Base-by-base conservation (phyloP, 1,140 invertebrate species). In the Heliconius congener region DNA sequence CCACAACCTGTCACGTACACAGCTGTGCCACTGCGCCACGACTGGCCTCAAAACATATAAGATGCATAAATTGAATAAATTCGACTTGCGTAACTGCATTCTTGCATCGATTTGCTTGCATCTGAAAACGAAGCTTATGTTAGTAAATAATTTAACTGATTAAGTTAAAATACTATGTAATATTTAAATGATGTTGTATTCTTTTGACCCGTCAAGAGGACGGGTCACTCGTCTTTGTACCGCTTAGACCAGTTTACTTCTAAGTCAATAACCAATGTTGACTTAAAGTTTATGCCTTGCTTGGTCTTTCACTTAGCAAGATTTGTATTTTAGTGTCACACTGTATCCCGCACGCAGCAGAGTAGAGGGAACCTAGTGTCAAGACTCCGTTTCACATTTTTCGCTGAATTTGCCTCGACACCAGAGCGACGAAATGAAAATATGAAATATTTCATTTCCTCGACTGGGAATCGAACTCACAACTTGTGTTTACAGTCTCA, bases 61-160 rank as follows among this genome's bases (percentile, higher is more conserved):
- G 23, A 4, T 11, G 9, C 19, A n/a, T 23, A 23, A 13, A 80
- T 78, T 82, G 76, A 80, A 82, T 82, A 80, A 82, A 82, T 82
- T 74, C 74, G 70, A 30, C 42, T 83, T 83, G 82, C 82, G 77
- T 81, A 83, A 83, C 74, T 8, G 66, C 80, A 83, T 83, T 83
- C 79, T 79, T 81, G 77, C 50, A 71, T 74, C 76, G 1, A 5
- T 6, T 37, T 74, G 76, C 79, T 79, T 81, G 82, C 82, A 74
- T 79, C 81, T 79, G 78, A 82, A 82, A 82, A 82, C 75, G 74
- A 71, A 55, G 78, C 71, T 82, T 37, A 37, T 1, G 34, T 37
- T 42, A 66, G 52, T 71, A 75, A 42, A 80, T 76, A 76, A 46
- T 52, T 80, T 72, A 74, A 23, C 52, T 50, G 73, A 75, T 76